Evolutionary conservation across 2,113 vertebrate species (phyloP), one percentile per base, ranked within the genome.

Genomic region (Forbesichthys papilliferus): DNA sequence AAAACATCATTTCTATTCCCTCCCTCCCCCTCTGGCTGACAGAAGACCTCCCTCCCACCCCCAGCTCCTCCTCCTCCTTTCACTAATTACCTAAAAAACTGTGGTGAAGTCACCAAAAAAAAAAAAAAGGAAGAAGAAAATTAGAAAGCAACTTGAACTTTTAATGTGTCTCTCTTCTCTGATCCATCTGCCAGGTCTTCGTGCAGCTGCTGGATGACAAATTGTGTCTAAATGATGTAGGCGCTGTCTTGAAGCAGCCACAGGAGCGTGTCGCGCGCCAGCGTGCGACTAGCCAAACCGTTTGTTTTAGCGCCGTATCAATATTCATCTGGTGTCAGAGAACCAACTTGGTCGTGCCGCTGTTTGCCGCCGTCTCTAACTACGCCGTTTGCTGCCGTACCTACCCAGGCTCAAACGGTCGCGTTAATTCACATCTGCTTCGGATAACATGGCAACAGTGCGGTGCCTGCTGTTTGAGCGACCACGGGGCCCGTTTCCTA

Each of bases 221-320:
- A 87, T 78, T 69, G 77, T 70, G 77, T 86, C 84, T 89, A 84
- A 91, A 91, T 78, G 84, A 89, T 87, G 83, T 71, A 84, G 77
- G 11, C 77, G 84, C 81, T 84, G 83, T 89, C 87, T 84, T 87
- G 82, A 90, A 91, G 89, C 86, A 88, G 89, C 90, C 81, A 91
- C 69, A 82, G 57, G 60, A 85, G 73, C 27, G 68, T 69, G 80
- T 80, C 62, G 13, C 58, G 74, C 79, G 49, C 69, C 78, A 68
- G 64, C 73, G 77, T 82, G 74, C 82, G 55, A 74, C 67, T 68
- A 84, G 80, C 73, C 74, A 80, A 86, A 87, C 75, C 60, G 63
- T 85, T 81, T 85, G 36, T 42, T 86, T 88, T 82, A 66, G 77
- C 75, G 77, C 72, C 58, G 66, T 77, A 87, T 90, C 81, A 84